Conservation (phyloP, 2,888 invertebrate species). For the Plusia festucae region DNA sequence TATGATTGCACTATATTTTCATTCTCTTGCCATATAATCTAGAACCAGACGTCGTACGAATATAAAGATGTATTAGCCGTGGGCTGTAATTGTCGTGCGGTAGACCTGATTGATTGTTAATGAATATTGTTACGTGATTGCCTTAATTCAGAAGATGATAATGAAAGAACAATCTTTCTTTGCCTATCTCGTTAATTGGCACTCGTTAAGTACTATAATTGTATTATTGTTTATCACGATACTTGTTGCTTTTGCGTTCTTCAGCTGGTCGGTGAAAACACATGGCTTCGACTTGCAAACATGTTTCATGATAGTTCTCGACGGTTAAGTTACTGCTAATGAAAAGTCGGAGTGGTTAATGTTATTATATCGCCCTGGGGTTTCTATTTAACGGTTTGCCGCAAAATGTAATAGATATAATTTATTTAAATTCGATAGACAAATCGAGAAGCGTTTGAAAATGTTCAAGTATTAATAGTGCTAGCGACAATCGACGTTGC, state of each 20-base stretch:
- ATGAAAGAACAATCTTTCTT: constrained; percentile 52
- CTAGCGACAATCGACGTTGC: constrained; percentile 57
- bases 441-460: not conserved
- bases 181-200: constrained; percentile 61
- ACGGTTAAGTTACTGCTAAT: constrained; percentile 83
- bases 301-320: constrained; percentile 67
- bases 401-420: constrained; percentile 34
- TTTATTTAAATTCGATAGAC: constrained; percentile 25
- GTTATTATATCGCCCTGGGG: constrained; percentile 72
- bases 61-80: constrained; percentile 64
- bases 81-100: constrained; percentile 65
- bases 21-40: constrained; percentile 66
- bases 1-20: constrained; percentile 74
- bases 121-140: constrained; percentile 72
- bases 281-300: constrained; percentile 62
- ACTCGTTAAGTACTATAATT: constrained; percentile 60
- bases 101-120: constrained; percentile 76
- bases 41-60: constrained; percentile 59
- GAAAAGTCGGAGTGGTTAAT: constrained; percentile 78
- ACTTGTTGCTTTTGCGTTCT: constrained; percentile 40
- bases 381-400: constrained; percentile 54
- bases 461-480: constrained; percentile 48
- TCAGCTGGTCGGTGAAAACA: constrained; percentile 58
- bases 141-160: constrained; percentile 63
- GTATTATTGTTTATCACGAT: constrained; percentile 54